Evolutionary conservation across 2,113 vertebrate species (phyloP), one percentile per base, ranked within the genome.

Genomic region (Mirounga angustirostris): DNA sequence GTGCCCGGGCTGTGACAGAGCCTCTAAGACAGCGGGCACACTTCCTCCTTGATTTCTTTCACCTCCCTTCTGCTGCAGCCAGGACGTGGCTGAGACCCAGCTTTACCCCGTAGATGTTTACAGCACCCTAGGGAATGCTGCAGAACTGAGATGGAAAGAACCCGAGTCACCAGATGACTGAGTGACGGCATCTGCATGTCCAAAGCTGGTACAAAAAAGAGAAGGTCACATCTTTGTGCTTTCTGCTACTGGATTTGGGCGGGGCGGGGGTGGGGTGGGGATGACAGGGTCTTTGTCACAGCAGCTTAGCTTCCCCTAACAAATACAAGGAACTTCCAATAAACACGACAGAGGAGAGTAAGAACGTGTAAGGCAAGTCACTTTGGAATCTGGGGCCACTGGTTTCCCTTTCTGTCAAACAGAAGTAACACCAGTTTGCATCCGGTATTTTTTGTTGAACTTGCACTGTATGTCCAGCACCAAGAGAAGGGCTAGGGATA

Each of bases 81-180:
- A 81, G 50, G 76, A 92, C 26, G 36, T 21, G 46, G 36, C 59
- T 71, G 79, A 94, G 15, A 36, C 28, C 33, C 43, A 26, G 69
- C 33, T 21, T 69, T 21, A 40, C 56, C 43, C 71, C 9, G 14
- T 14, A 46, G 50, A 46, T 6, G 12, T 69, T 52, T 33, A 4
- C 15, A 22, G 22, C 4, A 11, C 26, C 26, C 18, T 14, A 11
- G 40, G 40, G 28, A 46, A 22, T 30, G 50, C 59, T 7, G 5
- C 30, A 69, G 56, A 65, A 56, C 58, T 11, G 15, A 58, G 43
- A 74, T 24, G 46, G 30, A 56, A 79, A 54, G 61, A 84, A 40
- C 2, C 36, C 0, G 7, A 24, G 30, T 50, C 61, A 73, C 74
- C 46, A 18, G 61, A 33, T 0, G 1, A 73, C 28, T 4, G 0